Evolutionary conservation across 2,888 invertebrate genomes (phyloP).

Genomic region (Barypeithes pellucidus): DNA sequence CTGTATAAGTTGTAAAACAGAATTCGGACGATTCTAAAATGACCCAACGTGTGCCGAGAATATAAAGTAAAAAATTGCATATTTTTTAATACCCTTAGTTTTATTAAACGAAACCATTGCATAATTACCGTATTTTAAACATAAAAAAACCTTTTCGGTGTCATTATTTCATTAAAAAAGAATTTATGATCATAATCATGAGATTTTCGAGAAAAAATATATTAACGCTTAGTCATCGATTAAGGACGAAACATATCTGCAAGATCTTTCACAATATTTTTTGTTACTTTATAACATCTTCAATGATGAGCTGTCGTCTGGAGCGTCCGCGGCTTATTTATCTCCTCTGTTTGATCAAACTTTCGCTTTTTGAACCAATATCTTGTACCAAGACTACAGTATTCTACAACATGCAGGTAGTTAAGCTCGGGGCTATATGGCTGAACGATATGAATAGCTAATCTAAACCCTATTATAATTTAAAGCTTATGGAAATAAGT

Average conservation of each 20-base stretch:
- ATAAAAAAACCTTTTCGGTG: background rate
- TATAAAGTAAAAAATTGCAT: background rate
- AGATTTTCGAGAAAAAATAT: constrained; percentile 19
- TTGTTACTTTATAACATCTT: constrained; percentile 29
- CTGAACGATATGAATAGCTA: constrained; percentile 51
- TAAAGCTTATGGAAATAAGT: constrained; percentile 23
- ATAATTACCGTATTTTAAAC: background rate
- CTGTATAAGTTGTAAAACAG: too few species aligned
- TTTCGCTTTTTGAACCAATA: constrained; percentile 50
- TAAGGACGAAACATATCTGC: constrained; percentile 24
- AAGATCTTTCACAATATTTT: constrained; percentile 30
- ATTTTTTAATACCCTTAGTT: background rate
- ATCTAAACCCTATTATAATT: constrained; percentile 40
- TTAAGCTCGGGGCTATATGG: constrained; percentile 39
- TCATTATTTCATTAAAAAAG: background rate
- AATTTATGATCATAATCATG: background rate
- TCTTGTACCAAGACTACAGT: constrained; percentile 36
- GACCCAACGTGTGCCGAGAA: too few species aligned
- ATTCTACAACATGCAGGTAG: constrained; percentile 50
- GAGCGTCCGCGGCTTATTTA: constrained; percentile 28
- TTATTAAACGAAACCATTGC: background rate
- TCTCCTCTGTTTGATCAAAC: constrained; percentile 38
- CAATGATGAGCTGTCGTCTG: constrained; percentile 35
- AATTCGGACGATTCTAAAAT: too few species aligned
- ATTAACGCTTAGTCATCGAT: constrained; percentile 29